Evolutionary conservation across 2,888 invertebrate genomes (phyloP), one percentile per base, ranked within the genome.

Genomic region (Hyposoter didymator): DNA sequence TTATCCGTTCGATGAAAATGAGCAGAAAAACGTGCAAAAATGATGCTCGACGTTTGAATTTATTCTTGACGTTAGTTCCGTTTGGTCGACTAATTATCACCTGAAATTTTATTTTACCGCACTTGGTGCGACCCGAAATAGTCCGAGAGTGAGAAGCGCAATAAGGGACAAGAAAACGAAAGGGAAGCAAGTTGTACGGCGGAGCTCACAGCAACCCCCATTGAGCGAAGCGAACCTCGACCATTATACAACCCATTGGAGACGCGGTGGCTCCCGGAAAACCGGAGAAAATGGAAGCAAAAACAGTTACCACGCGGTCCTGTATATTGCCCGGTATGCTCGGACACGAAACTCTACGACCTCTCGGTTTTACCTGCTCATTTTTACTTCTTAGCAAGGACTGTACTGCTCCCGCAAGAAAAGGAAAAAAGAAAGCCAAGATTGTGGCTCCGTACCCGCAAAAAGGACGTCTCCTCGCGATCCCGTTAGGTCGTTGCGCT

Each of bases 201-300:
- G 86, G 87, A 84, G 88, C 84, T 85, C 82, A 87, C 89, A n/a
- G 28, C 28, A 88, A 86, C 85, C 82, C 88, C 87, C 86, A 87
- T 70, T 62, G 86, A 83, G 88, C 88, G 87, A 87, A 87, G 88
- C 89, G 88, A 91, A 72, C 89, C 88, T 88, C 88, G 87, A 87
- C 90, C 89, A 89, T 87, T 88, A 87, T 87, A 88, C 70, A 81
- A 81, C 69, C 84, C 84, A 86, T 87, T 84, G 84, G 85, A 66
- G 83, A 86, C 87, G 88, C 88, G 89, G 90, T 87, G 86, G 88
- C 88, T 90, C 84, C 86, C 88, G 87, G 87, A 89, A 90, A 91
- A 91, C 89, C 90, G 89, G 89, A 89, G 89, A 91, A 90, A 92
- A 91, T 90, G 84, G 84, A 83, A 75, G 87, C 89, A 89, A 91